A percentile compares a stretch with the other conserved stretches of the same genome.
Conservation (phyloP, 2,113 vertebrate species). For the Cygnus buccinator region DNA sequence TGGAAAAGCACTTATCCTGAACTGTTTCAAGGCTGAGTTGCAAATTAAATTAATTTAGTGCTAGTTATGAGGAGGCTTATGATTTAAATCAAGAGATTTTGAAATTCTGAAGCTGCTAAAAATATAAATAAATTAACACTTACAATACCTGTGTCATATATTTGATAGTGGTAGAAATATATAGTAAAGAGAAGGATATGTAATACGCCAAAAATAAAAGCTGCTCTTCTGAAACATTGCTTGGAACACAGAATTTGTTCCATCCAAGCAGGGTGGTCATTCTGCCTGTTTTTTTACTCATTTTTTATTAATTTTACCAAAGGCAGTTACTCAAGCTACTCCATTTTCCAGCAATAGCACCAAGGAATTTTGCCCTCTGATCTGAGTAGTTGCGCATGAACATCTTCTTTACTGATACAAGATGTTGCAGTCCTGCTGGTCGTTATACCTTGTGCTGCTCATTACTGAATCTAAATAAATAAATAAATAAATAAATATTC, state of each 20-base stretch:
- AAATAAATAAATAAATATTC: neutral
- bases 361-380: neutral
- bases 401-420: neutral
- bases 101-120: neutral
- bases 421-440: neutral
- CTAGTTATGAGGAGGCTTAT: neutral
- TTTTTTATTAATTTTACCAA: neutral
- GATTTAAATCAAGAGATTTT: neutral
- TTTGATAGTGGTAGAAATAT: neutral
- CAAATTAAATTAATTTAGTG: neutral
- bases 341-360: neutral
- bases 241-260: neutral
- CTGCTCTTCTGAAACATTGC: neutral
- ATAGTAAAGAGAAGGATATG: too few species aligned
- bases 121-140: neutral
- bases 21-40: neutral
- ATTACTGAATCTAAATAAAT: neutral
- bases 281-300: neutral
- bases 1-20: neutral
- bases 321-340: neutral
- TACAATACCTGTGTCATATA: neutral
- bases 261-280: neutral
- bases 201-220: neutral
- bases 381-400: neutral
- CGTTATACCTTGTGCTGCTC: neutral